Conservation (phyloP, 2,888 invertebrate species). For the Gnatocerus cornutus region DNA sequence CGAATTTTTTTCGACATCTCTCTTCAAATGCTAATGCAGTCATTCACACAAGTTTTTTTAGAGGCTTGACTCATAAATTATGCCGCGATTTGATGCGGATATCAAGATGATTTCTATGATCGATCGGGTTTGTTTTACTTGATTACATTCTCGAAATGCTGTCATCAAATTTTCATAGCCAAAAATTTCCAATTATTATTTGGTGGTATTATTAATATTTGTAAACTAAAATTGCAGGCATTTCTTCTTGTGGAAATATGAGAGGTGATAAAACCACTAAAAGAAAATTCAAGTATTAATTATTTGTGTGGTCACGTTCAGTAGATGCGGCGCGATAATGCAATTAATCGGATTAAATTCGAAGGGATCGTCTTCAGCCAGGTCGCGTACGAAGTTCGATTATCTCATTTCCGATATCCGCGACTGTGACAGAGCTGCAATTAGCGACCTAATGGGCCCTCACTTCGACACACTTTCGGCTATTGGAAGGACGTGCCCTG, state of each 20-base stretch:
- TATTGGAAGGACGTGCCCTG: slow-evolving; percentile 61
- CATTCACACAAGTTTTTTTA: slow-evolving; percentile 13
- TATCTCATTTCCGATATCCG: slow-evolving; percentile 69
- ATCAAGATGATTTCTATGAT: not conserved
- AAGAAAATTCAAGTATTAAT: slow-evolving; percentile 3
- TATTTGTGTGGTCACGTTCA: slow-evolving; percentile 16
- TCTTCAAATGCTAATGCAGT: slow-evolving; percentile 19
- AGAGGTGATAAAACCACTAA: too few species aligned
- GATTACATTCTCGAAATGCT: too few species aligned
- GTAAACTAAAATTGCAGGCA: too few species aligned
- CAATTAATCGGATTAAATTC: slow-evolving; percentile 37
- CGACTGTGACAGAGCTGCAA: slow-evolving; percentile 67
- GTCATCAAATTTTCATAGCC: too few species aligned
- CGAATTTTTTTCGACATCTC: slow-evolving; percentile 4
- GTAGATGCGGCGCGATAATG: slow-evolving; percentile 32
- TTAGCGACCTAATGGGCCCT: slow-evolving; percentile 68
- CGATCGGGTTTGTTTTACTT: not conserved
- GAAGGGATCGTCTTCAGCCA: slow-evolving; percentile 55
- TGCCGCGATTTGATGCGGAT: not conserved
- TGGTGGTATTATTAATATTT: too few species aligned
- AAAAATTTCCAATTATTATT: too few species aligned
- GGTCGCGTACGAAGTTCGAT: slow-evolving; percentile 66
- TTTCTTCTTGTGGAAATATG: too few species aligned
- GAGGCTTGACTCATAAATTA: slow-evolving; percentile 48
- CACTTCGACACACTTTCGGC: slow-evolving; percentile 59